phyloP scores from a whole-genome alignment of 2,888 invertebrate species.

The Tetranychus piercei region DNA sequence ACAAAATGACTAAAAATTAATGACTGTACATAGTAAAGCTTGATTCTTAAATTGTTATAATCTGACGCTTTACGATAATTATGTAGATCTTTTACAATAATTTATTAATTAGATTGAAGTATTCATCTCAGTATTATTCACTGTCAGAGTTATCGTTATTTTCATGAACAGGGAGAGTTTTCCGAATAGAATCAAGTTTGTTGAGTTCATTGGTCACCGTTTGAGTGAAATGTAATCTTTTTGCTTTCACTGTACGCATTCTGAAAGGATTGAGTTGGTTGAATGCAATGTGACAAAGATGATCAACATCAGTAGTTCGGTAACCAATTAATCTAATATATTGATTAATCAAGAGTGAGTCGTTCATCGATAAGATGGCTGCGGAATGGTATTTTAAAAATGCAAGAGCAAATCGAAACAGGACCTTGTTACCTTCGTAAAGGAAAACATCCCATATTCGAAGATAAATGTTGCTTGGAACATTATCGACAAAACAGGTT shows the following conservation, averaged over 20 bases:
- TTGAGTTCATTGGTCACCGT: constrained; percentile 18
- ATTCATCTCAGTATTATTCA: background rate
- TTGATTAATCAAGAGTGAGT: constrained; percentile 37
- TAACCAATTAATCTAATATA: constrained; percentile 37
- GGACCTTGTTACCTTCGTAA: constrained; percentile 40
- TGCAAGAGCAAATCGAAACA: constrained; percentile 40
- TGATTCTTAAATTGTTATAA: too few relatives aligned
- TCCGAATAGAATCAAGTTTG: constrained; percentile 16
- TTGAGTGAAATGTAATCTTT: constrained; percentile 33
- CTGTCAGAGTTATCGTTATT: constrained; percentile 7
- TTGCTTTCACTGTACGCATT: constrained; percentile 34
- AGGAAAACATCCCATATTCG: constrained; percentile 40
- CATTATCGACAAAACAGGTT: constrained; percentile 40
- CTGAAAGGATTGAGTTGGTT: constrained; percentile 38
- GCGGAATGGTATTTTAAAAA: constrained; percentile 37
- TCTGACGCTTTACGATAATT: too few relatives aligned
- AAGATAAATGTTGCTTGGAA: constrained; percentile 38
- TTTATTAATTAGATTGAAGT: too few relatives aligned
- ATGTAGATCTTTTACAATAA: too few relatives aligned
- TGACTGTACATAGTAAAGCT: too few relatives aligned
- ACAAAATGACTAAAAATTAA: too few relatives aligned
- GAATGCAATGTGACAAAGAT: constrained; percentile 37
- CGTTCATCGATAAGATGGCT: constrained; percentile 35
- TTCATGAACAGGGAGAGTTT: constrained; percentile 3
- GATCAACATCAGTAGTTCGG: constrained; percentile 36